Evolutionary conservation across 2,797 vertebrate species (phyloP).

Genomic region (Pogonophryne albipinna): DNA sequence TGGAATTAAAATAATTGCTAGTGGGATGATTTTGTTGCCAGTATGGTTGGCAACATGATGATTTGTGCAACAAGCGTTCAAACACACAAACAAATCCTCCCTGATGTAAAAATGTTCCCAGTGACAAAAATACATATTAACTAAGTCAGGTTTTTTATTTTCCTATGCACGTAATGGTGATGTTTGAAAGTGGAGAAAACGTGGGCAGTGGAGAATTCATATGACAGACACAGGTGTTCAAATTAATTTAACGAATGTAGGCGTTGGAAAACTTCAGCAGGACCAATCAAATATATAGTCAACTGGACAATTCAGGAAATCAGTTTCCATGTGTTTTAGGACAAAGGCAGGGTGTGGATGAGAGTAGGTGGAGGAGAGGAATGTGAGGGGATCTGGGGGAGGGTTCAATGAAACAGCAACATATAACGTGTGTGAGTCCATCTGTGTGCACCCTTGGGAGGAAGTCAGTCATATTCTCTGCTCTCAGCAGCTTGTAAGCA

Average conservation of each 20-base stretch:
- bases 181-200: neutral
- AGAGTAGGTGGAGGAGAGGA: conserved; percentile 75
- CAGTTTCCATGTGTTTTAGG: conserved; percentile 62
- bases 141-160: neutral
- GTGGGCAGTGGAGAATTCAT: conserved; percentile 28
- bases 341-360: conserved; percentile 76
- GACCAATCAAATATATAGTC: conserved; percentile 29
- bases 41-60: neutral
- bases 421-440: conserved; percentile 19
- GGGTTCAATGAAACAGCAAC: conserved; percentile 42
- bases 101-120: neutral
- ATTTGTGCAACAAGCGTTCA: conserved; percentile 9
- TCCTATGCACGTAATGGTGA: neutral
- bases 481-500: conserved; percentile 44
- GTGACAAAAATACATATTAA: conserved; percentile 5
- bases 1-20: conserved; percentile 3
- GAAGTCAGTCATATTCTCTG: conserved; percentile 45
- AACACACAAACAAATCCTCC: conserved; percentile 1
- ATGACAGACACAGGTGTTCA: conserved; percentile 19
- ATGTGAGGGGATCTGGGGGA: conserved; percentile 59
- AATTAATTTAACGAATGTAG: conserved; percentile 17
- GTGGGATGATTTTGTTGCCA: neutral
- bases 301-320: conserved; percentile 29
- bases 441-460: conserved; percentile 43
- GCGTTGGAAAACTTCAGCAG: conserved; percentile 48